These are phyloP conservation scores for Drosophila tripunctata DNA, from an alignment of 2,888 invertebrate genomes.

Conservation along the genomic window DNA sequence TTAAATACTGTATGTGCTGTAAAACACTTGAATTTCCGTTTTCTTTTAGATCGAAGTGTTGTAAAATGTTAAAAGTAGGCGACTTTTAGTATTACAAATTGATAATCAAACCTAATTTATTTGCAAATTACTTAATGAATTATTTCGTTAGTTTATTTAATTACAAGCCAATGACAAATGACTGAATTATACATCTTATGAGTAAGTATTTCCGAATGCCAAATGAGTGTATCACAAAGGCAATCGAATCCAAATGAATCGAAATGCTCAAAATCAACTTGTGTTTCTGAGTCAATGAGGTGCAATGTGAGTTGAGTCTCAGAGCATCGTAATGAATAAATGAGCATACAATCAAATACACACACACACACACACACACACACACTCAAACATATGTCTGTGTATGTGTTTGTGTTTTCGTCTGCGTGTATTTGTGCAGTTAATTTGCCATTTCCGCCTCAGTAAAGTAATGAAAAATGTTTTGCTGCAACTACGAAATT, in stretches of 20 bases:
- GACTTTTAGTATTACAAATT: background rate
- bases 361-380: conserved; percentile 11
- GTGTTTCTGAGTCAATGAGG: conserved; percentile 34
- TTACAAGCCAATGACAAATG: background rate
- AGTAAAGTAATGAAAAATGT: conserved; percentile 75
- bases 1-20: background rate
- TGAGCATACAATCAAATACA: conserved; percentile 51
- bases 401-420: conserved; percentile 9
- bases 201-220: conserved; percentile 10
- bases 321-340: conserved; percentile 66
- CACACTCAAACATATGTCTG: conserved; percentile 3
- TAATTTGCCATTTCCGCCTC: conserved; percentile 80
- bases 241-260: conserved; percentile 1
- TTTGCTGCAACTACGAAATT: conserved; percentile 49
- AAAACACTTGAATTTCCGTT: background rate
- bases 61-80: background rate
- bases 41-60: background rate
- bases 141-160: background rate
- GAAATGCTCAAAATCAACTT: conserved; percentile 31
- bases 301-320: conserved; percentile 17
- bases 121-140: background rate
- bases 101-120: background rate
- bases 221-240: conserved; percentile 6
- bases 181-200: background rate
- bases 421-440: conserved; percentile 70